Evolutionary conservation across 2,888 invertebrate genomes (phyloP).

Genomic region (Luffia ferchaultella): DNA sequence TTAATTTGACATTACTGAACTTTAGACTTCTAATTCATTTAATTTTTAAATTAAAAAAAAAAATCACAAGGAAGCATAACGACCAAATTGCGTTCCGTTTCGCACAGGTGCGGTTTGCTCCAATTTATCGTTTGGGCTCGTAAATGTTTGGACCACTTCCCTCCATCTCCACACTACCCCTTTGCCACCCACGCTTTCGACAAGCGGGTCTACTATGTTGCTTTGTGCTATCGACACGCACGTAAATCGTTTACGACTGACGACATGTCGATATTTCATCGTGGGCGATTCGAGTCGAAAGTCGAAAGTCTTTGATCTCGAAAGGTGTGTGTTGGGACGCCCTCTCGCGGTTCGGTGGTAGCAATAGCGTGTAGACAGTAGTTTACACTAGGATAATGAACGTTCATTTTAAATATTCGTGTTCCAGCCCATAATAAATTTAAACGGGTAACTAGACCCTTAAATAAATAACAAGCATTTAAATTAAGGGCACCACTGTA

Average conservation of each 20-base stretch:
- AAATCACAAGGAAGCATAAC: background rate
- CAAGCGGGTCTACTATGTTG: constrained; percentile 23
- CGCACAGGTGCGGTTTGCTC: background rate
- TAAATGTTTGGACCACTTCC: no score
- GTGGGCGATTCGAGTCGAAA: background rate
- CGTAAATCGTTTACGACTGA: constrained; percentile 19
- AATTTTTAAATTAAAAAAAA: background rate
- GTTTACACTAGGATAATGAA: no score
- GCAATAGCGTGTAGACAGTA: no score
- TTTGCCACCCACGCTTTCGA: background rate
- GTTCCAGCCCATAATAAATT: no score
- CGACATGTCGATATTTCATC: constrained; percentile 1
- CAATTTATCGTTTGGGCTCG: background rate
- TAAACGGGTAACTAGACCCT: no score
- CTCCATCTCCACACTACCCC: constrained; percentile 3
- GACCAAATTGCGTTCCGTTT: background rate
- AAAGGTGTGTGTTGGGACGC: background rate
- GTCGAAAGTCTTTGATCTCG: background rate
- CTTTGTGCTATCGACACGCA: constrained; percentile 23
- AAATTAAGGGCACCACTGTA: no score
- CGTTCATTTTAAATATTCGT: no score
- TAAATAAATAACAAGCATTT: no score
- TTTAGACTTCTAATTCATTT: no score
- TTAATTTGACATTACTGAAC: no score
- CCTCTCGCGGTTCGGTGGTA: no score